These are phyloP conservation scores for Ormyrus nitidulus DNA, from an alignment of 2,888 invertebrate genomes.

Conservation along the genomic window DNA sequence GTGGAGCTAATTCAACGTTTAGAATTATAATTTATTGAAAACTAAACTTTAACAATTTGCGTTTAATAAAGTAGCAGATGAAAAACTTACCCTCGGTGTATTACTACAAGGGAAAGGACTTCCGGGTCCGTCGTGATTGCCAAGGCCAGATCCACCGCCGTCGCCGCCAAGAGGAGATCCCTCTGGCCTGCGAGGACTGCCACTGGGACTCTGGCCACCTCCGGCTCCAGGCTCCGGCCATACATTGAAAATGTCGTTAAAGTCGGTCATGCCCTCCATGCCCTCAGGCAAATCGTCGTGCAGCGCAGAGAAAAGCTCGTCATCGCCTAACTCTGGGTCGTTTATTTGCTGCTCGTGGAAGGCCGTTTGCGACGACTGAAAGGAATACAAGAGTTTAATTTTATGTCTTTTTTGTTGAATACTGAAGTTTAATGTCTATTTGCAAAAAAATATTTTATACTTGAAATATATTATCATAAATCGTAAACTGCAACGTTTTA, in stretches of 20 bases:
- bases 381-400: too few relatives aligned
- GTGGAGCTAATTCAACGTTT: neutral
- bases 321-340: slow-evolving; percentile 82
- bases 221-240: slow-evolving; percentile 80
- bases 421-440: too few relatives aligned
- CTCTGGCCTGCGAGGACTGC: slow-evolving; percentile 77
- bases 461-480: too few relatives aligned
- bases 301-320: slow-evolving; percentile 81
- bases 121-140: slow-evolving; percentile 75
- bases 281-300: slow-evolving; percentile 82
- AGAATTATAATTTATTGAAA: neutral
- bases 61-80: neutral
- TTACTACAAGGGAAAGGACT: slow-evolving; percentile 78
- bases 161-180: slow-evolving; percentile 73
- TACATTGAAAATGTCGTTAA: slow-evolving; percentile 86
- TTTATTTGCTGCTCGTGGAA: slow-evolving; percentile 83
- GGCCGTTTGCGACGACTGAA: slow-evolving; percentile 83
- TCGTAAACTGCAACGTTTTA: too few relatives aligned
- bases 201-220: slow-evolving; percentile 79
- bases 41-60: neutral
- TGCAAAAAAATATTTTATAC: too few relatives aligned
- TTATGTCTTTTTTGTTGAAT: too few relatives aligned
- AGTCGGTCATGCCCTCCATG: slow-evolving; percentile 84
- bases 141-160: slow-evolving; percentile 72
- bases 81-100: slow-evolving; percentile 75